phyloP scores from a whole-genome alignment of 1,140 invertebrate genomes.

The Drosophila rufa region DNA sequence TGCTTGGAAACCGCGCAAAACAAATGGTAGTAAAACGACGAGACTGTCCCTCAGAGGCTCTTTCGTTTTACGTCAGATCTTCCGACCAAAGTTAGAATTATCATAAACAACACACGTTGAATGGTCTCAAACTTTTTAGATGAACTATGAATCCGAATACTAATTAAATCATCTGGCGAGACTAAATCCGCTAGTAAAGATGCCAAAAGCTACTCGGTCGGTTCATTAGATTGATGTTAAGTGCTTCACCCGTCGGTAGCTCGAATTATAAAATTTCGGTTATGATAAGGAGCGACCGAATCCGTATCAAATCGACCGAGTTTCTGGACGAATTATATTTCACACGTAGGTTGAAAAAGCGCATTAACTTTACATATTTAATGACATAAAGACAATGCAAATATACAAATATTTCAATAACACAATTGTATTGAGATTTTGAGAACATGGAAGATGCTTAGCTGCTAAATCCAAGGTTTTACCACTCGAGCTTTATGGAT shows the following conservation, averaged over 20 bases:
- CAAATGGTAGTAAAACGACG: conserved; percentile 11
- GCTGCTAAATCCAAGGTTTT: no score
- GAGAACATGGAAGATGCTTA: no score
- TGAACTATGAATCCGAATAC: conserved; percentile 34
- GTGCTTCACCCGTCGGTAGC: conserved; percentile 41
- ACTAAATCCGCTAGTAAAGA: conserved; percentile 28
- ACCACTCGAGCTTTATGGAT: no score
- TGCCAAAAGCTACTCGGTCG: conserved; percentile 15
- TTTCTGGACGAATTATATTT: conserved; percentile 15
- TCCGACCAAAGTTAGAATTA: conserved; percentile 38
- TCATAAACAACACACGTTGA: conserved; percentile 56
- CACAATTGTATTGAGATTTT: no score
- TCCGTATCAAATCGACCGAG: conserved; percentile 26
- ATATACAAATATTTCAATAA: no score
- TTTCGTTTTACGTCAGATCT: conserved; percentile 21
- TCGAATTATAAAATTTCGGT: conserved; percentile 18
- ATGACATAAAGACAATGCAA: no score
- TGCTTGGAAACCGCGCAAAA: conserved; percentile 27
- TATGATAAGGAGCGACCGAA: conserved; percentile 24
- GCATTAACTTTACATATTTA: no score
- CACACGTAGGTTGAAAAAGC: not conserved
- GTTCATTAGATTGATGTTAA: conserved; percentile 66
- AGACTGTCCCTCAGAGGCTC: conserved; percentile 9
- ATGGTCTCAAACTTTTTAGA: conserved; percentile 10
- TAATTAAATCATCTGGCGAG: conserved; percentile 59